Evolutionary conservation across 2,888 invertebrate species (phyloP).

Genomic region (Ornithoptera priamus): DNA sequence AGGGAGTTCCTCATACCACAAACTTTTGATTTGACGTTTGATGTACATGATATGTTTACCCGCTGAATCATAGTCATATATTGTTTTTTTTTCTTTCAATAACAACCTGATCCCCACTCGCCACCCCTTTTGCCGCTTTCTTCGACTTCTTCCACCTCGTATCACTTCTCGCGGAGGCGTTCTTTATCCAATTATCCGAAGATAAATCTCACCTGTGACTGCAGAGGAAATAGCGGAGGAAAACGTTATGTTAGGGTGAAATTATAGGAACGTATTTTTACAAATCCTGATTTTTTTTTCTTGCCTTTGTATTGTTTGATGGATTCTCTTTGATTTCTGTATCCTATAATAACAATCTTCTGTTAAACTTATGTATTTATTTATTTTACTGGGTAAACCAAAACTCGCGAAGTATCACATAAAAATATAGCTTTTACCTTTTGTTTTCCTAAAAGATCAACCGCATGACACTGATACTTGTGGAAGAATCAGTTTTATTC

Average conservation of each 20-base stretch:
- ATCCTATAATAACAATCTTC: not conserved
- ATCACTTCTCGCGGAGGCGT: slow-evolving; percentile 75
- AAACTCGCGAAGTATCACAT: not conserved
- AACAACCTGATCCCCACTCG: slow-evolving; percentile 45
- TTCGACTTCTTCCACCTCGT: slow-evolving; percentile 63
- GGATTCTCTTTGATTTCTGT: slow-evolving; percentile 28
- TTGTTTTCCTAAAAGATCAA: no score
- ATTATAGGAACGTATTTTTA: slow-evolving; percentile 58
- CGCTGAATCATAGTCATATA: slow-evolving; percentile 35
- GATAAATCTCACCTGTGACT: slow-evolving; percentile 81
- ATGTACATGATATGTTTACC: slow-evolving; percentile 44
- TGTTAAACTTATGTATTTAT: not conserved
- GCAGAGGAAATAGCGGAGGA: slow-evolving; percentile 68
- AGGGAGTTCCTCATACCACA: not conserved
- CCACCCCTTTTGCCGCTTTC: slow-evolving; percentile 36
- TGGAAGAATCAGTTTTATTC: no score
- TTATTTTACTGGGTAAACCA: not conserved
- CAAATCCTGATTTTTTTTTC: slow-evolving; percentile 45
- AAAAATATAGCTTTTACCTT: not conserved
- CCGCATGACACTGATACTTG: no score
- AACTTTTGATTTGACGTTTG: not conserved
- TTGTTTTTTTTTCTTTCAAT: slow-evolving; percentile 43
- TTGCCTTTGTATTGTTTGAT: slow-evolving; percentile 37
- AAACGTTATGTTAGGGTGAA: slow-evolving; percentile 61
- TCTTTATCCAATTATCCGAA: slow-evolving; percentile 80